phyloP scores from a whole-genome alignment of 1,140 invertebrate species.

The Heliconius congener region DNA sequence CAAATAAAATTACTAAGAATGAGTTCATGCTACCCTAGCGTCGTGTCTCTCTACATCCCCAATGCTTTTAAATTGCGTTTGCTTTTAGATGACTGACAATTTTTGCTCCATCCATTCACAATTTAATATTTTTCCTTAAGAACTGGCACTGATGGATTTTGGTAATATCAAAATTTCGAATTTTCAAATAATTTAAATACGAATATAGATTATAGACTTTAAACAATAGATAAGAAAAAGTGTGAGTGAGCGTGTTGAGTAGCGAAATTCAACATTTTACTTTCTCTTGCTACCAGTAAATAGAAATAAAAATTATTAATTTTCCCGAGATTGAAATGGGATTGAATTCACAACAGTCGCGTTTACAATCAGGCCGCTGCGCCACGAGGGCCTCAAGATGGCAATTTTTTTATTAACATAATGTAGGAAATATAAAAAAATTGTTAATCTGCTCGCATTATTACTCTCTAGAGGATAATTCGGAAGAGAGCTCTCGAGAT shows the following conservation, averaged over 20 bases:
- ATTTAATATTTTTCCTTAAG: background rate
- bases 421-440: background rate
- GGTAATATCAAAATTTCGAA: background rate
- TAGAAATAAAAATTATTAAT: too few relatives aligned
- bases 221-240: too few relatives aligned
- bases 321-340: too few relatives aligned
- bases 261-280: too few relatives aligned
- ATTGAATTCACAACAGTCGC: too few relatives aligned
- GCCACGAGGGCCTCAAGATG: too few relatives aligned
- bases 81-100: slow-evolving; percentile 45
- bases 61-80: slow-evolving; percentile 60
- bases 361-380: too few relatives aligned
- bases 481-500: slow-evolving; percentile 50
- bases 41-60: slow-evolving; percentile 38
- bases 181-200: too few relatives aligned
- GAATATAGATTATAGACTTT: too few relatives aligned
- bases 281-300: too few relatives aligned
- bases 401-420: background rate
- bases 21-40: slow-evolving; percentile 50
- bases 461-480: slow-evolving; percentile 43
- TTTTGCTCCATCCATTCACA: background rate
- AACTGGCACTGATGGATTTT: background rate
- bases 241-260: too few relatives aligned
- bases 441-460: background rate
- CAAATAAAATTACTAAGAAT: slow-evolving; percentile 65